Evolutionary conservation across 2,888 invertebrate species (phyloP).

Genomic region (Cylloceria caligata): DNA sequence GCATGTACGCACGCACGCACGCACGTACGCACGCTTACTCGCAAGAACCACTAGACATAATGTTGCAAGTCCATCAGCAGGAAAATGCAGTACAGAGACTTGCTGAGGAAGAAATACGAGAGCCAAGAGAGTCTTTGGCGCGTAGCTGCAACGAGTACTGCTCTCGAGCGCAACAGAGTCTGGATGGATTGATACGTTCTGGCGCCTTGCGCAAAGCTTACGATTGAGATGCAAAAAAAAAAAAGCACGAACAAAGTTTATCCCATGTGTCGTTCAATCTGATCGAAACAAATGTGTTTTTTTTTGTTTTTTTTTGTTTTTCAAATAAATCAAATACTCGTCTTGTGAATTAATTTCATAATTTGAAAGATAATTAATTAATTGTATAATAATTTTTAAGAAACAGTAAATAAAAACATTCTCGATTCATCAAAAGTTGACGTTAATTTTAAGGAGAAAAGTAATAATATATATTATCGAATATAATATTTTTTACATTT

Average conservation of each 20-base stretch:
- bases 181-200: constrained; percentile 20
- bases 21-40: not conserved
- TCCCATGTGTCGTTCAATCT: not conserved
- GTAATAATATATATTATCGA: too few species aligned
- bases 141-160: not conserved
- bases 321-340: not conserved
- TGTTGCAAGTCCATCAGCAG: constrained; percentile 35
- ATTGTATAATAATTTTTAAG: too few species aligned
- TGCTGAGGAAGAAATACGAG: constrained; percentile 16
- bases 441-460: too few species aligned
- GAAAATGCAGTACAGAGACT: constrained; percentile 1
- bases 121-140: constrained; percentile 1
- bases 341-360: not conserved
- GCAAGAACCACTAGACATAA: not conserved
- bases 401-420: too few species aligned
- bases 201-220: not conserved
- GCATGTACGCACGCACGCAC: constrained; percentile 38
- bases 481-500: too few species aligned
- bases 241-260: not conserved
- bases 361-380: not conserved
- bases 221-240: constrained; percentile 6
- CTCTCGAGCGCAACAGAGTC: constrained; percentile 21
- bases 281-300: not conserved
- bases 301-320: not conserved
- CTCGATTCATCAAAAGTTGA: too few species aligned